These are phyloP conservation scores for Copidosoma floridanum DNA, from an alignment of 1,140 invertebrate genomes.

Conservation along the genomic window DNA sequence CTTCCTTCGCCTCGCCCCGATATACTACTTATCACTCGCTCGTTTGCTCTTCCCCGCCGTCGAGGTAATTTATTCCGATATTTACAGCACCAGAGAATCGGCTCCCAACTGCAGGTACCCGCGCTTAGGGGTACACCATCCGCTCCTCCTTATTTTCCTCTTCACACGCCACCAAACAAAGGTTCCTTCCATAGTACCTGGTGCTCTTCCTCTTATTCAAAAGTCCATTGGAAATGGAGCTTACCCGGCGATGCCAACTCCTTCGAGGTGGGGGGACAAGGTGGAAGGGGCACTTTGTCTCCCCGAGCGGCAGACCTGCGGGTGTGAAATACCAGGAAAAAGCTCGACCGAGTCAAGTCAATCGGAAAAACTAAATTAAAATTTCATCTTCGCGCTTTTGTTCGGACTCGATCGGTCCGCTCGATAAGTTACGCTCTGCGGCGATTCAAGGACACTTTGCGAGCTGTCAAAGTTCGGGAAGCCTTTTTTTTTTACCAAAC, in stretches of 20 bases:
- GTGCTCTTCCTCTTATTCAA: slow-evolving; percentile 36
- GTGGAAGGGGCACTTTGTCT: not conserved
- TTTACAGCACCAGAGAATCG: slow-evolving; percentile 47
- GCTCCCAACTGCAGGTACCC: too few species aligned
- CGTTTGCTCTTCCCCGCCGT: slow-evolving; percentile 30
- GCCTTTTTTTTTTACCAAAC: too few species aligned
- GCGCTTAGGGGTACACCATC: not conserved
- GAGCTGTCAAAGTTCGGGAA: too few species aligned
- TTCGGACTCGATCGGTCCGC: not conserved
- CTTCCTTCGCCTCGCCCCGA: slow-evolving; percentile 16
- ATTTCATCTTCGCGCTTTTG: not conserved
- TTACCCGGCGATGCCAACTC: too few species aligned
- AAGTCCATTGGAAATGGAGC: slow-evolving; percentile 40
- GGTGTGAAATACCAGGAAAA: too few species aligned
- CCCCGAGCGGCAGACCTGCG: too few species aligned
- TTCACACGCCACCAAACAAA: slow-evolving; percentile 16
- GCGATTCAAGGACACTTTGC: too few species aligned
- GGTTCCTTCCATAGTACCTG: too few species aligned
- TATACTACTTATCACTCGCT: slow-evolving; percentile 31
- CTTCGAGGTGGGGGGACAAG: slow-evolving; percentile 13
- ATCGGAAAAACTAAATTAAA: slow-evolving; percentile 16
- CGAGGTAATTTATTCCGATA: slow-evolving; percentile 52
- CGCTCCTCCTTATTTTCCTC: not conserved
- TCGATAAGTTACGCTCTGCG: too few species aligned
- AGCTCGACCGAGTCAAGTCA: not conserved